Base-by-base conservation (phyloP, 2,113 vertebrate species). In the Suricata suricatta region DNA sequence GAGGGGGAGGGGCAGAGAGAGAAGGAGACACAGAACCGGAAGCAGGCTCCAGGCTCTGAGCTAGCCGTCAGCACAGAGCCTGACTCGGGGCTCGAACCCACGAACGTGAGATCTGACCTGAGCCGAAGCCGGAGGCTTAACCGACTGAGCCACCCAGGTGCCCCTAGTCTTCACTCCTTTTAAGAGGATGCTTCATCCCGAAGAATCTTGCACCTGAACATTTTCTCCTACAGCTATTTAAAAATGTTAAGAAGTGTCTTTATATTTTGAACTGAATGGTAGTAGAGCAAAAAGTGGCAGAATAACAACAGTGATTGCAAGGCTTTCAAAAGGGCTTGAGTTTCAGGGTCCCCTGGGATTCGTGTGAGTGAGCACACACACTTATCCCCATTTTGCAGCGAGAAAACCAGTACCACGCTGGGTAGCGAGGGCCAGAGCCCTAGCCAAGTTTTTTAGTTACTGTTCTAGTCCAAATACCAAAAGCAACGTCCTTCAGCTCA, bases 401-500 rank as follows among this genome's bases (percentile, higher is more conserved):
- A 35, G 93, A 27, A 76, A 76, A 52, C 29, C 23, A 52, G 0
- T 7, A 3, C 0, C 3, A 0, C 29, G n/a, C 63, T n/a, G 29
- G 33, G 47, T 1, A 38, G 31, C 23, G 3, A 9, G 12, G n/a
- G 57, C 88, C 44, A 9, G 11, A 25, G 74, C 35, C 10, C 13
- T 29, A 88, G 35, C 68, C 35, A 29, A 71, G 35, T 38, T 60
- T 15, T 83, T 33, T 35, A 0, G 14, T 35, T 74, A 3, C 25
- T 25, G 47, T 69, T 8, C 21, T 5, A 0, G 4, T 2, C 35
- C 3, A 0, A 6, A 0, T 57, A 19, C 52, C 29, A 4, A 29
- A 60, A 76, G 68, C n/a, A 1, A 3, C 21, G 27, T 31, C 41
- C 57, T 23, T 47, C 8, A 60, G 13, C 1, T 8, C 1, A 10